Evolutionary conservation across 2,888 invertebrate genomes (phyloP), one percentile per base, ranked within the genome.

Genomic region (Parascotia fuliginaria): DNA sequence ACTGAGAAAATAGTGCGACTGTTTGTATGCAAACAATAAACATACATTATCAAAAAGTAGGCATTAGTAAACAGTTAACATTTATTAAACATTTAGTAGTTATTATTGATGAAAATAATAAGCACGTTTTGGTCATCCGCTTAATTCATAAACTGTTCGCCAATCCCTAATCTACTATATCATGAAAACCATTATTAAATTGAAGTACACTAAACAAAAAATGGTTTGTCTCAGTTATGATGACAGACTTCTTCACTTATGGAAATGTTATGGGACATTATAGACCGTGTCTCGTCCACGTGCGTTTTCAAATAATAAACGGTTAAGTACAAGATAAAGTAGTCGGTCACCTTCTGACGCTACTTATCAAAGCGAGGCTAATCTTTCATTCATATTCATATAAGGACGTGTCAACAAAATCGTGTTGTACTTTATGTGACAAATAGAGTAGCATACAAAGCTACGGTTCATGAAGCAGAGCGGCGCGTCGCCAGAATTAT

Each of bases 331-430:
- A 51, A 77, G 78, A 80, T 79, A 80, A 75, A 77, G 67, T 61
- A 74, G 71, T 70, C 70, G 65, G 75, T 73, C 68, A 68, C 67
- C 69, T 75, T 73, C 73, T 60, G 73, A 73, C 70, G 73, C 60
- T 51, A 65, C 45, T 59, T 65, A 64, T 74, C 67, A 75, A 72
- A 77, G 75, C 72, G 77, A 52, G 57, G 57, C 73, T 81, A 81
- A 79, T 81, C 79, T 79, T 67, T 73, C 61, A 62, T 77, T 75
- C 75, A 70, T 76, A 79, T 79, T 80, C 77, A 77, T 71, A 65
- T 63, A 71, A 70, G 70, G 69, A 81, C 75, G 79, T 82, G 81
- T 76, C 77, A 81, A 85, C 82, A 84, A 79, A 75, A 68, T 63
- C 55, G 77, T 79, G 54, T 62, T 60, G 55, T 70, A 43, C 55